Percentiles rank a stretch among this genome's conserved stretches.
These are phyloP conservation scores for Zaprionus africanus DNA, from an alignment of 1,140 invertebrate species.

Conservation along the genomic window DNA sequence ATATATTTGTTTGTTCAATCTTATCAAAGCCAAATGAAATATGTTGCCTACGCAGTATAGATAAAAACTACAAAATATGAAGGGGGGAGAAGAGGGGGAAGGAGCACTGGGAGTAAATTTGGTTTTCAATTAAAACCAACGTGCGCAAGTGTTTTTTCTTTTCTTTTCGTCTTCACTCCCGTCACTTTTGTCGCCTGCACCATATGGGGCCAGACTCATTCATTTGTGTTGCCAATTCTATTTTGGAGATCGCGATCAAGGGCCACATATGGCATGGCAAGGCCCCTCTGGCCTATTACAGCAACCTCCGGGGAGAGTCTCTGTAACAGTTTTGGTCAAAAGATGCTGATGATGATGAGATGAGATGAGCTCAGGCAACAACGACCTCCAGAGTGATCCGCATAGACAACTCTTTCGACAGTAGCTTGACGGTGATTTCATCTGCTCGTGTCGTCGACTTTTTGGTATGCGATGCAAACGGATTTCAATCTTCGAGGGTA, in stretches of 20 bases:
- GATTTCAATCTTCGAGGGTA: constrained; percentile 17
- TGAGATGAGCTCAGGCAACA: constrained; percentile 23
- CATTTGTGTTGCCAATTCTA: constrained; percentile 44
- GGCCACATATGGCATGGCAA: constrained; percentile 48
- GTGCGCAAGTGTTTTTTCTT: neutral
- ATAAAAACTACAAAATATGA: neutral
- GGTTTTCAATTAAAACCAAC: constrained; percentile 2
- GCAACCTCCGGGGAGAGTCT: constrained; percentile 12
- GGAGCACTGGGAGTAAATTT: neutral
- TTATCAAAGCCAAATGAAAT: constrained; percentile 28
- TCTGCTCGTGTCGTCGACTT: constrained; percentile 13
- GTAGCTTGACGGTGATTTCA: constrained; percentile 35
- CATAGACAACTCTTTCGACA: constrained; percentile 1
- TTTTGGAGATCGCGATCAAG: constrained; percentile 43
- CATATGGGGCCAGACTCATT: neutral
- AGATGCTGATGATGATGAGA: constrained; percentile 21
- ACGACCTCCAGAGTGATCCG: constrained; percentile 37
- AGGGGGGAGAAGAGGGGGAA: neutral
- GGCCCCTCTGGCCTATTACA: constrained; percentile 34
- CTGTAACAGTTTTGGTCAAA: constrained; percentile 47
- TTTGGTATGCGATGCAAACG: constrained; percentile 35
- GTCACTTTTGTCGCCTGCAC: constrained; percentile 25
- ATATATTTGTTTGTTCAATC: constrained; percentile 9
- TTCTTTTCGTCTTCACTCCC: neutral
- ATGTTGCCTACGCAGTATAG: neutral